These are phyloP conservation scores for Drosophila helvetica DNA, from an alignment of 2,888 invertebrate genomes.

Conservation along the genomic window DNA sequence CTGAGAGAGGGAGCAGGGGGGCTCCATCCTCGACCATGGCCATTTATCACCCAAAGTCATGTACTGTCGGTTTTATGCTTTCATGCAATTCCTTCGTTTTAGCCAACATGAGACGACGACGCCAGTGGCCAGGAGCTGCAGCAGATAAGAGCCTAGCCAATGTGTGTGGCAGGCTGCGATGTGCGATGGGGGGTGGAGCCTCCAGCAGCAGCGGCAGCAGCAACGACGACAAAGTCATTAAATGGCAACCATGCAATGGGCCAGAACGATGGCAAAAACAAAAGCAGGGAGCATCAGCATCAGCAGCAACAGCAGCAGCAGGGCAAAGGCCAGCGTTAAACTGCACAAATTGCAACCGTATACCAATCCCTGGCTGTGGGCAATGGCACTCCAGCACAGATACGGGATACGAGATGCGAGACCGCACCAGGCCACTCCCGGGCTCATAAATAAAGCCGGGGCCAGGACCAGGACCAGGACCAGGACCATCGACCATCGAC, in stretches of 20 bases:
- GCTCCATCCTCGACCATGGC: conserved; percentile 36
- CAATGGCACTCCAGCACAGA: conserved; percentile 25
- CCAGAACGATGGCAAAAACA: not conserved
- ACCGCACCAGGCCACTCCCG: conserved; percentile 36
- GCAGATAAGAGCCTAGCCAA: conserved; percentile 41
- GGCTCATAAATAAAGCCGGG: conserved; percentile 73
- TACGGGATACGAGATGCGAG: not conserved
- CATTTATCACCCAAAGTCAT: conserved; percentile 80
- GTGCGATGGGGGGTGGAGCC: conserved; percentile 8
- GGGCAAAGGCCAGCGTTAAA: conserved; percentile 77
- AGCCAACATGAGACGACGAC: conserved; percentile 70
- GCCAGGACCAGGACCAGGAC: not conserved
- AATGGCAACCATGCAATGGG: conserved; percentile 50
- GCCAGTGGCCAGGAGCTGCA: conserved; percentile 8
- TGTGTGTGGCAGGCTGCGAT: not conserved
- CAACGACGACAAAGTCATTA: conserved; percentile 76
- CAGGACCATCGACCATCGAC: conserved; percentile 24
- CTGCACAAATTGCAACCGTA: conserved; percentile 80
- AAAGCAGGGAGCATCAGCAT: conserved; percentile 19
- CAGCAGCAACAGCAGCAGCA: conserved; percentile 41
- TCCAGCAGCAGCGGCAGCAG: conserved; percentile 21
- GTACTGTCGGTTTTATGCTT: conserved; percentile 79
- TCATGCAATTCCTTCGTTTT: conserved; percentile 74
- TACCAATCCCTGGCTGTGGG: conserved; percentile 43
- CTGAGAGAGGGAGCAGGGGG: conserved; percentile 11